These are phyloP conservation scores for Nemoura dubitans DNA, from an alignment of 2,888 invertebrate species.

Conservation along the genomic window DNA sequence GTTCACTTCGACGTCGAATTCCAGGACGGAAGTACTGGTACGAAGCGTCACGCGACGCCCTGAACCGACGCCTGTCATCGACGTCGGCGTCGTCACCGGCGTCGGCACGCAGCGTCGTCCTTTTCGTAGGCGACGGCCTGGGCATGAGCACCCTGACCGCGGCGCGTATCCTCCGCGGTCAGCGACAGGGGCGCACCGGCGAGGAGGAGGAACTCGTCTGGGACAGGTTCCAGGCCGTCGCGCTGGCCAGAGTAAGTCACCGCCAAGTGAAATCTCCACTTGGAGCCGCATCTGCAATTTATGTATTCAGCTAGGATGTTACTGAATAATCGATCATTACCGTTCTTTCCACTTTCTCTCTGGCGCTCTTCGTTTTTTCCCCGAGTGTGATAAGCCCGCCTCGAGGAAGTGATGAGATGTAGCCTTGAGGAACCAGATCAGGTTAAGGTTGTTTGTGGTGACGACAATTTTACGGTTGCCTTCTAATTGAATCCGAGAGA, in stretches of 20 bases:
- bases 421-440: not conserved
- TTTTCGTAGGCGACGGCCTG: conserved; percentile 81
- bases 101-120: conserved; percentile 68
- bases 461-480: not conserved
- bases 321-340: conserved; percentile 16
- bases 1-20: conserved; percentile 40
- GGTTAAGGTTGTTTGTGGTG: conserved; percentile 7
- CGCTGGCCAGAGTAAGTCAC: conserved; percentile 72
- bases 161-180: conserved; percentile 74
- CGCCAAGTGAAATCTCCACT: not conserved
- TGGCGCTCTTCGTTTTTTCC: not conserved
- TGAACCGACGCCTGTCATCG: conserved; percentile 62
- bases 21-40: conserved; percentile 70
- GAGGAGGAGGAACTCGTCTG: conserved; percentile 74
- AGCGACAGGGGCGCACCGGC: conserved; percentile 67
- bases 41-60: conserved; percentile 66
- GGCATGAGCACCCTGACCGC: conserved; percentile 77
- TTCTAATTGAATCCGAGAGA: not conserved
- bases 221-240: conserved; percentile 76
- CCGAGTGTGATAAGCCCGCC: not conserved
- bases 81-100: not conserved
- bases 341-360: not conserved
- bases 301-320: conserved; percentile 16
- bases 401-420: not conserved
- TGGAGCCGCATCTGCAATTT: not conserved